Percentiles rank a stretch among this genome's conserved stretches.
Evolutionary conservation across 2,113 vertebrate species (phyloP).

Genomic region (Pholis gunnellus): DNA sequence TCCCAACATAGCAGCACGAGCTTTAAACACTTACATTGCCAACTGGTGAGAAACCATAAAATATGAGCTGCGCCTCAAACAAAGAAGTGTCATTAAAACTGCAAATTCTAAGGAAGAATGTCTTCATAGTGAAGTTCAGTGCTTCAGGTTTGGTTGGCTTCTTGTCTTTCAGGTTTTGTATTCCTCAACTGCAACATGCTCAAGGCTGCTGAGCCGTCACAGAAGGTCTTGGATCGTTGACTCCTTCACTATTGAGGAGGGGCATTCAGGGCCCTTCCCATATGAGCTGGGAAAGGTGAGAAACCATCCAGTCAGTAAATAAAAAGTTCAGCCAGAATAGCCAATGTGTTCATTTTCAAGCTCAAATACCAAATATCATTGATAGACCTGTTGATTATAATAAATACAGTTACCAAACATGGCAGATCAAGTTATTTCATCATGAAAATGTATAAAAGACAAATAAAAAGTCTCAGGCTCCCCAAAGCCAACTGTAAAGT

Average conservation of each 20-base stretch:
- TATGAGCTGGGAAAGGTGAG: slow-evolving; percentile 74
- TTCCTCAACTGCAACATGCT: slow-evolving; percentile 26
- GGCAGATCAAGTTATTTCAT: not conserved
- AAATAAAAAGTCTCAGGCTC: not conserved
- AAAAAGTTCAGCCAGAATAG: not conserved
- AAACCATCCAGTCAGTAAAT: not conserved
- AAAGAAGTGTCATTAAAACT: not conserved
- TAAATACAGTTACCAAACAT: too few relatives aligned
- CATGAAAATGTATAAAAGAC: not conserved
- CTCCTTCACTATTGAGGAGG: slow-evolving; percentile 73
- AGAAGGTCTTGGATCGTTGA: slow-evolving; percentile 71
- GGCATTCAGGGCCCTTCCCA: slow-evolving; percentile 72
- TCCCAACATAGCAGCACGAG: not conserved
- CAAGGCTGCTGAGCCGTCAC: slow-evolving; percentile 54
- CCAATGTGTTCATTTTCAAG: not conserved
- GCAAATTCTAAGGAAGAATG: too few relatives aligned
- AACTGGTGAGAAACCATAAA: not conserved
- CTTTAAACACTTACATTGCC: not conserved
- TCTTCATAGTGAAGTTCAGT: not conserved
- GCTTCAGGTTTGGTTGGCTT: not conserved
- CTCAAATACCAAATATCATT: not conserved
- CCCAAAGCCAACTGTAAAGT: not conserved
- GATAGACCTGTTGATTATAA: not conserved
- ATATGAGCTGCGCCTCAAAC: not conserved
- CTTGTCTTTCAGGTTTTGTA: slow-evolving; percentile 47